These are phyloP conservation scores for Priocnemis perturbator DNA, from an alignment of 2,888 invertebrate species.

Conservation along the genomic window DNA sequence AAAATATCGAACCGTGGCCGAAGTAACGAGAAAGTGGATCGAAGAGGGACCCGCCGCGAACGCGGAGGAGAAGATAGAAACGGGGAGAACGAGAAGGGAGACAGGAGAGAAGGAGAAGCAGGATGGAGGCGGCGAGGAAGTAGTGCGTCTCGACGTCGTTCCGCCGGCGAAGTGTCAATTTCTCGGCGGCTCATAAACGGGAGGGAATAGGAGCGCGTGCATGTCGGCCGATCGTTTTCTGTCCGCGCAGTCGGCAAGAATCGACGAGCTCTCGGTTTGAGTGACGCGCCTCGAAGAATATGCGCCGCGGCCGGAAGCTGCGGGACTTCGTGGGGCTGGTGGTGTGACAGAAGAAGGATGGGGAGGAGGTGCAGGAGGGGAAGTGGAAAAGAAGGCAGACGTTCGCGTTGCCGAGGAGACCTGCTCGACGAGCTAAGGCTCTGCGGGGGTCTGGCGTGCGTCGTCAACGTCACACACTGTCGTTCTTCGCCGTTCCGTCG, in stretches of 20 bases:
- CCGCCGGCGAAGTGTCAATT: not conserved
- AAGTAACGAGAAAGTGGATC: not conserved
- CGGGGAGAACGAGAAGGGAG: not conserved
- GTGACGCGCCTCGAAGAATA: conserved; percentile 6
- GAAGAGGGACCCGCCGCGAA: conserved; percentile 5
- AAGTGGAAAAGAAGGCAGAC: too few relatives aligned
- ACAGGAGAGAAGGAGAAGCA: not conserved
- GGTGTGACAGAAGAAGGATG: too few relatives aligned
- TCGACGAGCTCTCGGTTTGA: conserved; percentile 8
- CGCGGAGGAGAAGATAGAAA: not conserved
- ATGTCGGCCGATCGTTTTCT: not conserved
- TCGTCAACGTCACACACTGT: too few relatives aligned
- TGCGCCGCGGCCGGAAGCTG: too few relatives aligned
- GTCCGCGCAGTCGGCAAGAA: conserved; percentile 5
- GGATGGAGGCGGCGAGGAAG: not conserved
- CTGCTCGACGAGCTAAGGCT: too few relatives aligned
- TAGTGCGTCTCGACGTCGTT: not conserved
- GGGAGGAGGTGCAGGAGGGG: too few relatives aligned
- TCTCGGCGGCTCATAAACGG: conserved; percentile 2
- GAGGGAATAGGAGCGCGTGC: not conserved
- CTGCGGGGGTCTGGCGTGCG: too few relatives aligned
- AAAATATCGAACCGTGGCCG: not conserved
- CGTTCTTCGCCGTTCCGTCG: too few relatives aligned
- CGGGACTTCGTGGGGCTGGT: conserved; percentile 21
- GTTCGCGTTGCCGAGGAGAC: too few relatives aligned